phyloP scores from a whole-genome alignment of 2,113 vertebrate species.

The Leucopternis melanops region DNA sequence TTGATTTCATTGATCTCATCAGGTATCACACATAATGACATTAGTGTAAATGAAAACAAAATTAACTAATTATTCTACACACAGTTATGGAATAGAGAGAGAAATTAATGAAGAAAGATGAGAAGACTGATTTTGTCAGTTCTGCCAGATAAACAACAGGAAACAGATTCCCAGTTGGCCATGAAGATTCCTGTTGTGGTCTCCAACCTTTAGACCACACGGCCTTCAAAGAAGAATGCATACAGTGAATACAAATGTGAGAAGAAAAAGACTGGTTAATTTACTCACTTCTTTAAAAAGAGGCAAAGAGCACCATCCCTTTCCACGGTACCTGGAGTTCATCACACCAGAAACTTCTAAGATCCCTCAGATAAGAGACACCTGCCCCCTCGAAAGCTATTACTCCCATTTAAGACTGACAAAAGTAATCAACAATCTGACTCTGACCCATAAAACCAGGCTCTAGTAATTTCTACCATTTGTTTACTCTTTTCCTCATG shows the following conservation, averaged over 20 bases:
- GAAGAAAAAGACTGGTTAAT: neutral
- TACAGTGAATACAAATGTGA: neutral
- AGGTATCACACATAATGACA: constrained; percentile 1
- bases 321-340: neutral
- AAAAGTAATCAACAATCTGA: neutral
- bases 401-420: neutral
- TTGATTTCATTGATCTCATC: constrained; percentile 26
- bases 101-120: constrained; percentile 31
- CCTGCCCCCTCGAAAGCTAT: neutral
- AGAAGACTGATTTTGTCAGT: constrained; percentile 7
- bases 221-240: neutral
- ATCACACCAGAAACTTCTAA: neutral
- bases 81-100: neutral
- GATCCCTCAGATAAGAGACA: neutral
- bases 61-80: constrained; percentile 23
- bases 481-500: neutral
- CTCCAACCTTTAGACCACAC: neutral
- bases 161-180: neutral
- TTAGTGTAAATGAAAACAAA: constrained; percentile 13
- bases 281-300: neutral
- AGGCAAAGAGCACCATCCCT: neutral
- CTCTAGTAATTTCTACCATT: neutral
- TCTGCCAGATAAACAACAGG: neutral
- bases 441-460: neutral
- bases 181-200: neutral